phyloP scores from a whole-genome alignment of 2,888 invertebrate genomes.

The Pandemis corylana region DNA sequence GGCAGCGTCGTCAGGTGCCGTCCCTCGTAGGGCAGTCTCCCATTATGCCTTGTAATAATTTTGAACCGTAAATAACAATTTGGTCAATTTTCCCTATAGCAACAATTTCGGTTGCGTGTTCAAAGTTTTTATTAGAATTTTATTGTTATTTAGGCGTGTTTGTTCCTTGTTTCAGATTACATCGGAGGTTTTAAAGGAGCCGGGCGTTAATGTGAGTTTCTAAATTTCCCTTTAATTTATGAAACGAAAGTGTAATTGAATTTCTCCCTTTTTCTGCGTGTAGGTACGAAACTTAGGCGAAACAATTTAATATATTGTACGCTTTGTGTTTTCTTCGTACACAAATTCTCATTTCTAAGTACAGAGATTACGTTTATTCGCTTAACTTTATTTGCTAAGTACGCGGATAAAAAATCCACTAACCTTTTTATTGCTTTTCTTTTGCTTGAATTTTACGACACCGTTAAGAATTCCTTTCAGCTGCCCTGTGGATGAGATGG shows the following conservation, averaged over 20 bases:
- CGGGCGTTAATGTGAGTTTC: constrained; percentile 83
- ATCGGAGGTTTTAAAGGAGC: constrained; percentile 81
- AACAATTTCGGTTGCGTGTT: constrained; percentile 81
- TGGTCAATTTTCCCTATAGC: constrained; percentile 79
- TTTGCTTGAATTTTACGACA: constrained; percentile 17
- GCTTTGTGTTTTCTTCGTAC: constrained; percentile 34
- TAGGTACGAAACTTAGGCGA: constrained; percentile 50
- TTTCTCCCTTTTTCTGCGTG: constrained; percentile 55
- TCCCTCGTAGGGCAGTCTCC: constrained; percentile 48
- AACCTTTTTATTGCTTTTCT: constrained; percentile 32
- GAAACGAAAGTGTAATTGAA: constrained; percentile 73
- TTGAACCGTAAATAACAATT: constrained; percentile 83
- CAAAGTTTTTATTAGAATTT: constrained; percentile 85
- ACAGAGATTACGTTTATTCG: constrained; percentile 36
- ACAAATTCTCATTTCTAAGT: constrained; percentile 40
- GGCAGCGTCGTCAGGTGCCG: constrained; percentile 20
- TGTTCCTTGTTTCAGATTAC: constrained; percentile 85
- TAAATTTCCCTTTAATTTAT: constrained; percentile 76
- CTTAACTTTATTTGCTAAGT: constrained; percentile 38
- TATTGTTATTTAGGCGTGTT: constrained; percentile 85
- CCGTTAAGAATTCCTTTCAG: constrained; percentile 5
- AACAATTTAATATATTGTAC: constrained; percentile 42
- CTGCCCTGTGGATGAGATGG: neutral
- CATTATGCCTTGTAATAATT: constrained; percentile 81
- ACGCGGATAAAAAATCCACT: constrained; percentile 34